These are phyloP conservation scores for Spondyliosoma cantharus DNA, from an alignment of 2,797 vertebrate species.

Conservation along the genomic window DNA sequence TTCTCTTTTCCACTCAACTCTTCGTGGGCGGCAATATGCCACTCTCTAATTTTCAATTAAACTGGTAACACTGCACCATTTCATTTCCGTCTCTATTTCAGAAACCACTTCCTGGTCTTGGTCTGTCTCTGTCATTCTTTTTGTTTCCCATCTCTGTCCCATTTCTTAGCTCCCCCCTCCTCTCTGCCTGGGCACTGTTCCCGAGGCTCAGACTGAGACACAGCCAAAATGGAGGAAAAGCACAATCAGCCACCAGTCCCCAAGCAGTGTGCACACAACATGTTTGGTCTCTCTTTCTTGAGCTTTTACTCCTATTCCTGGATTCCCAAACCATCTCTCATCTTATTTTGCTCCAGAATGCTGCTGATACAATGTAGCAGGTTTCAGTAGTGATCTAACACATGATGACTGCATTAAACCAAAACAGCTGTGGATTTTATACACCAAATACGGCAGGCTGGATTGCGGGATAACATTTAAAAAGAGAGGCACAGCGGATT, in stretches of 20 bases:
- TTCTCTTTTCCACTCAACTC: constrained; percentile 56
- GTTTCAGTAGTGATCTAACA: constrained; percentile 36
- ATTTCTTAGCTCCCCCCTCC: constrained; percentile 64
- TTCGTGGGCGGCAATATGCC: constrained; percentile 56
- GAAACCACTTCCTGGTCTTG: constrained; percentile 79
- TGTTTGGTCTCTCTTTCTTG: constrained; percentile 57
- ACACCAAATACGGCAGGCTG: not conserved
- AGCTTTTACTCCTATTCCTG: constrained; percentile 58
- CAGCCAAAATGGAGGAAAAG: constrained; percentile 85
- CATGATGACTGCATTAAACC: constrained; percentile 23
- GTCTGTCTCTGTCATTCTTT: constrained; percentile 74
- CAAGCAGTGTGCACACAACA: constrained; percentile 68
- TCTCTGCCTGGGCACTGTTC: constrained; percentile 81
- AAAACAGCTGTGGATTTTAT: constrained; percentile 26
- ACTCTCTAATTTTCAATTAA: constrained; percentile 75
- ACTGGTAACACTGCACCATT: constrained; percentile 67
- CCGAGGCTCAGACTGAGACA: constrained; percentile 81
- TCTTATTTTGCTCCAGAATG: constrained; percentile 40
- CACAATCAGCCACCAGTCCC: constrained; percentile 79
- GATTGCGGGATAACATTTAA: constrained; percentile 7
- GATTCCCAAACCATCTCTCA: constrained; percentile 45
- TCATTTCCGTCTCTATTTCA: constrained; percentile 77
- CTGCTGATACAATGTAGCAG: constrained; percentile 46
- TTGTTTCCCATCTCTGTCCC: constrained; percentile 81
- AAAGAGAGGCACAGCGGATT: not conserved